Percentiles rank a stretch among this genome's conserved stretches.
These are phyloP conservation scores for Zalophus californianus DNA, from an alignment of 2,797 vertebrate genomes.

Conservation along the genomic window DNA sequence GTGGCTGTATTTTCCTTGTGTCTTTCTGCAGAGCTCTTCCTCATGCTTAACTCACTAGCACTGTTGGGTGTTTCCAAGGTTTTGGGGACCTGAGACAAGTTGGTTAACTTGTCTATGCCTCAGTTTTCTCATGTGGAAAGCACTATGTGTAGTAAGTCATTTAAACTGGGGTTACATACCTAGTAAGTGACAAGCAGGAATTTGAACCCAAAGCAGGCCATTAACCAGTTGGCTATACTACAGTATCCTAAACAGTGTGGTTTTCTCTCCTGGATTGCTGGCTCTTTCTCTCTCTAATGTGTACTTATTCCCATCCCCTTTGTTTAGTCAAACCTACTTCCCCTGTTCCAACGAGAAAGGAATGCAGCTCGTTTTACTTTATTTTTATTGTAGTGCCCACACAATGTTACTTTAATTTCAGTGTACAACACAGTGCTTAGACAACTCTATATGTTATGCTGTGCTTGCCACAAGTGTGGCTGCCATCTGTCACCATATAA, in stretches of 20 bases:
- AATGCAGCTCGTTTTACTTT: not conserved
- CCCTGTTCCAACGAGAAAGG: not conserved
- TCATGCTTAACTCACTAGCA: not conserved
- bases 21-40: not conserved
- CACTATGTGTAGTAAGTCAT: not conserved
- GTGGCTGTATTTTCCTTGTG: not conserved
- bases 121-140: slow-evolving; percentile 37
- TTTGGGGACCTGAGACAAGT: not conserved
- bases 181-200: slow-evolving; percentile 18
- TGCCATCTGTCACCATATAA: not conserved
- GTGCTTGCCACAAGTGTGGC: not conserved
- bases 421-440: not conserved
- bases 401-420: not conserved
- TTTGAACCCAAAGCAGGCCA: slow-evolving; percentile 12
- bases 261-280: not conserved
- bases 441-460: not conserved
- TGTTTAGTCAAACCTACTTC: not conserved
- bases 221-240: not conserved
- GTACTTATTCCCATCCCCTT: not conserved
- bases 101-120: not conserved
- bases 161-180: not conserved
- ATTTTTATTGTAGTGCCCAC: not conserved
- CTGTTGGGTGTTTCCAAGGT: not conserved
- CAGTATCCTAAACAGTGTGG: not conserved
- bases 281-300: not conserved